Percentiles rank a stretch among this genome's conserved stretches.
These are phyloP conservation scores for Drosophila takahashii DNA, from an alignment of 1,140 invertebrate species.

Conservation along the genomic window DNA sequence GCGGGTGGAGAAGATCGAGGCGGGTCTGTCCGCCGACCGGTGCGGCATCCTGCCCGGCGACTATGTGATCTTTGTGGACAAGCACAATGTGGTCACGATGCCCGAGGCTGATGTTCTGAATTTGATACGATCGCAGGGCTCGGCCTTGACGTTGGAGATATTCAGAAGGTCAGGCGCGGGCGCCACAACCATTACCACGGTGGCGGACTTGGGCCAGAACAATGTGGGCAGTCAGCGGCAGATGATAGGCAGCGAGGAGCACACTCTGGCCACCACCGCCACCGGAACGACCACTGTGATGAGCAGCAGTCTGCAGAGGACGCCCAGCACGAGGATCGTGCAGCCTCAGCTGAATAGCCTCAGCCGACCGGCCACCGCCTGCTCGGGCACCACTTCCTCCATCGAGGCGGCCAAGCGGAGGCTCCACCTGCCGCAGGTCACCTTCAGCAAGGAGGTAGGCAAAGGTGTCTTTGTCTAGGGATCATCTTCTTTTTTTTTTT, in stretches of 20 bases:
- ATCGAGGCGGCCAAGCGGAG: constrained; percentile 87
- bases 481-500: constrained; percentile 11
- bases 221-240: constrained; percentile 57
- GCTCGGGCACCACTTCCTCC: constrained; percentile 86
- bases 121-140: constrained; percentile 88
- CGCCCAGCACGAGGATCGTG: constrained; percentile 23
- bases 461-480: constrained; percentile 87
- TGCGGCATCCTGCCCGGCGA: constrained; percentile 93
- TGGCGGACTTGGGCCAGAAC: constrained; percentile 23
- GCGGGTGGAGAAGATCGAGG: constrained; percentile 94
- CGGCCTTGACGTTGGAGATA: constrained; percentile 89
- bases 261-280: constrained; percentile 31
- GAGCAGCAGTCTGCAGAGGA: constrained; percentile 33
- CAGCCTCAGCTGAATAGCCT: constrained; percentile 11
- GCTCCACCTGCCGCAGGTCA: constrained; percentile 91
- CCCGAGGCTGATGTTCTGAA: constrained; percentile 91
- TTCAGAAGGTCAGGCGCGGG: constrained; percentile 87
- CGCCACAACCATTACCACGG: constrained; percentile 31
- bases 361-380: constrained; percentile 85
- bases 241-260: constrained; percentile 53
- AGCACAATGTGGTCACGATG: constrained; percentile 93
- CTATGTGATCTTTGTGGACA: constrained; percentile 94
- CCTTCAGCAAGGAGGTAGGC: constrained; percentile 91
- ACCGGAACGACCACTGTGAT: constrained; percentile 39
- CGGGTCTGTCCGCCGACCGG: constrained; percentile 91